Conservation (phyloP, 2,113 vertebrate genomes). For the Chinchilla lanigera region DNA sequence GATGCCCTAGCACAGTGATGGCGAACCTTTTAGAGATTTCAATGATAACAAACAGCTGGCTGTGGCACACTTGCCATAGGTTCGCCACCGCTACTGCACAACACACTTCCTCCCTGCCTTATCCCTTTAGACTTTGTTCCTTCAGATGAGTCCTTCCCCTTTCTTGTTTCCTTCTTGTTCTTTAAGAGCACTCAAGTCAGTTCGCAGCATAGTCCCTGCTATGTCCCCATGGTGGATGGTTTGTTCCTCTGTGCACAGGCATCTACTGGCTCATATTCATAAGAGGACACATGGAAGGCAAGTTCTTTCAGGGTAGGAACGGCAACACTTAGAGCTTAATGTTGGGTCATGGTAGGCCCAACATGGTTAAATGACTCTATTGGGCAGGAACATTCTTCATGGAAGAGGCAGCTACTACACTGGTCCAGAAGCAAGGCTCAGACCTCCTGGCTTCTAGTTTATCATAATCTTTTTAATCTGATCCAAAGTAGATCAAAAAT, state of each 20-base stretch:
- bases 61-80: neutral
- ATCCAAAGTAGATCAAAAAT: neutral
- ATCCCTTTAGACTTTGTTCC: neutral
- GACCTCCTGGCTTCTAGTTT: neutral
- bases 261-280: neutral
- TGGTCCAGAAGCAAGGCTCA: too few relatives aligned
- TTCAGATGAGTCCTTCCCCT: neutral
- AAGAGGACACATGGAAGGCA: neutral
- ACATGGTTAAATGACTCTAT: neutral
- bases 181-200: neutral
- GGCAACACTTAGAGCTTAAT: neutral
- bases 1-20: neutral
- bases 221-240: neutral
- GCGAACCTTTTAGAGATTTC: neutral
- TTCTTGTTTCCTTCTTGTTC: neutral
- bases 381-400: neutral
- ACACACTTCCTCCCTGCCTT: neutral
- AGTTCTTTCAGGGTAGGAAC: neutral
- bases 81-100: neutral
- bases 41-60: neutral
- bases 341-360: neutral
- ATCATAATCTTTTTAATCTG: neutral
- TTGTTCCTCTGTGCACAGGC: neutral
- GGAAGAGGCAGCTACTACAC: neutral
- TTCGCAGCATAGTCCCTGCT: neutral